Base-by-base conservation (phyloP, 2,113 vertebrate genomes). In the Crotalus horridus region DNA sequence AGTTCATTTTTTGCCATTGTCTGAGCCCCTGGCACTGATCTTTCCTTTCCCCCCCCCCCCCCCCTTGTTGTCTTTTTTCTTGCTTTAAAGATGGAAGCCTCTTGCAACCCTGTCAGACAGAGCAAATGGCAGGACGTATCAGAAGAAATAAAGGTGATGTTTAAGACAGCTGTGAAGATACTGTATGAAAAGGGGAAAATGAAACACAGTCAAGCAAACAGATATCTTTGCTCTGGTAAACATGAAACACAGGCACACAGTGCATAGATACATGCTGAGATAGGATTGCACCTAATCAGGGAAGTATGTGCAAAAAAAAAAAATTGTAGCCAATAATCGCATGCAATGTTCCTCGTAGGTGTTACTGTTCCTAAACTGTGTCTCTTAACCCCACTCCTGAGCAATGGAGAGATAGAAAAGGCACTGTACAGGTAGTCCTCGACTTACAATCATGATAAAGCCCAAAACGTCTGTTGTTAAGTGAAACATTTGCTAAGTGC, bases 171-270 rank as follows among this genome's bases (percentile, higher is more conserved):
- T 5, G 99, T 99, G 94, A 98, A 99, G 95, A 97, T 98, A 95
- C 97, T 99, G 11, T 97, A 99, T 87, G 98, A 99, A 96, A 99
- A 99, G 95, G 99, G 99, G 88, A 99, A 98, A 96, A 99, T 99
- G 98, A 99, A 99, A 95, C 97, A 97, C 91, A 95, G 97, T 94
- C 98, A 99, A 97, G 98, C 98, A 97, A 99, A 99, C 97, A 98
- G 99, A 97, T 99, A 99, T 95, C 98, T 99, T 93, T 99, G 98
- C 95, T 99, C 99, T 94, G 99, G 99, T 99, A 97, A 97, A 94
- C 92, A 51, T 86, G 43, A 48, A 61, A 86, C 56, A 4, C 43
- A 53, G 55, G 54, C 12, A 59, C 54, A 33, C 51, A 51, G 55
- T 90, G 55, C 48, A 43, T 46, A 59, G 55, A 13, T 92, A 33